Base-by-base conservation (phyloP, 2,113 vertebrate species). In the Oncorhynchus nerka region DNA sequence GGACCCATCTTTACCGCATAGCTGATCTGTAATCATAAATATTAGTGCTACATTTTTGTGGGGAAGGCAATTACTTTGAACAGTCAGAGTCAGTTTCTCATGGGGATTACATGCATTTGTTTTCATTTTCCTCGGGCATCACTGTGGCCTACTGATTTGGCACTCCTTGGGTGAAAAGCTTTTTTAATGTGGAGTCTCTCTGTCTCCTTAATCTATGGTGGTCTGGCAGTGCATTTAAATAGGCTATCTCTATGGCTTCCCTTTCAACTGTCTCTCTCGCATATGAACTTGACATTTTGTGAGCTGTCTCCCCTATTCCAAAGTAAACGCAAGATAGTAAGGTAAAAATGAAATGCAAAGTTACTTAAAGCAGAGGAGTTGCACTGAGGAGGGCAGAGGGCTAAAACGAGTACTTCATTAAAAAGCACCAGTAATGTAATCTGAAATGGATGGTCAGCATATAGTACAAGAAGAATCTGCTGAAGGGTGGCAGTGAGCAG, bases 21-120 rank as follows among this genome's bases (percentile, higher is more conserved):
- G 75, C 81, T 81, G 77, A 83, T 88, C 76, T 83, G 64, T 84
- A 87, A 89, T 85, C 74, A 78, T 87, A 89, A 89, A 92, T 89
- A 90, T 88, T 79, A 88, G 80, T 78, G 79, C 77, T 86, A 48
- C 75, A 89, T 79, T 68, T 68, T 39, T 68, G 16, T 16, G 61
- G 59, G 61, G 45, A 24, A 28, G 65, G 83, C 81, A 91, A 87
- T 90, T 92, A 90, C 81, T 87, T 81, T 81, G 81, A 87, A 86
- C 74, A 85, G 71, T 73, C 34, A 76, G 81, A 86, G 76, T 75
- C 85, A 81, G 81, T 84, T 82, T 86, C 84, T 88, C 76, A 69
- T 89, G 78, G 75, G 89, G 84, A 89, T 90, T 90, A 84, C 82
- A 84, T 88, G 79, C 74, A 85, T 91, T 91, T 93, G 84, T 91